These are phyloP conservation scores for Euproctis similis DNA, from an alignment of 2,888 invertebrate genomes.

Conservation along the genomic window DNA sequence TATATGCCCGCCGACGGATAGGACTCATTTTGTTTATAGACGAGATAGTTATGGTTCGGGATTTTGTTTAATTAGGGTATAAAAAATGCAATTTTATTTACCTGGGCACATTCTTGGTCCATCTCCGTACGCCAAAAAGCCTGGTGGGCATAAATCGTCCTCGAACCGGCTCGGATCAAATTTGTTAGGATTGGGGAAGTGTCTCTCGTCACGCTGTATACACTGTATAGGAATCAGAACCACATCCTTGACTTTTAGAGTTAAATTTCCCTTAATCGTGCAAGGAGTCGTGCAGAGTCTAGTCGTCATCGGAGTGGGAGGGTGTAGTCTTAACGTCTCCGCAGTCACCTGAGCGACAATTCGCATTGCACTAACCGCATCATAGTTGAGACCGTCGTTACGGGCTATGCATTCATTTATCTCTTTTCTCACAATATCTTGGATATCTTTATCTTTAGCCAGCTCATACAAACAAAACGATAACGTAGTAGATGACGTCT, in stretches of 20 bases:
- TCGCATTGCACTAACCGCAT: conserved; percentile 55
- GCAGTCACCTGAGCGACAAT: conserved; percentile 43
- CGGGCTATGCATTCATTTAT: conserved; percentile 45
- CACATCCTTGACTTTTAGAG: conserved; percentile 47
- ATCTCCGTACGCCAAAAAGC: conserved; percentile 61
- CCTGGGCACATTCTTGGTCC: conserved; percentile 67
- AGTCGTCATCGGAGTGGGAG: conserved; percentile 61
- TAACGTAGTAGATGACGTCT: conserved; percentile 60
- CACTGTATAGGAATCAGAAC: conserved; percentile 58
- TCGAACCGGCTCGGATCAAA: conserved; percentile 59
- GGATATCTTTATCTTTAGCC: conserved; percentile 53
- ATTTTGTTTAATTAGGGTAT: too few relatives aligned
- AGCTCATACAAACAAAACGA: conserved; percentile 66
- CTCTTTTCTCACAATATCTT: conserved; percentile 48
- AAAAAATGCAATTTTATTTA: too few relatives aligned
- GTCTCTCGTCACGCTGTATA: conserved; percentile 53
- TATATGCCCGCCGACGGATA: too few relatives aligned
- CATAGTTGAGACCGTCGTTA: conserved; percentile 51
- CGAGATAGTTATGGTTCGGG: too few relatives aligned
- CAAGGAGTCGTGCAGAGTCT: conserved; percentile 58
- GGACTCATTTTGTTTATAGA: too few relatives aligned
- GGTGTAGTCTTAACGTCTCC: conserved; percentile 60
- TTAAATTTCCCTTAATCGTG: conserved; percentile 41
- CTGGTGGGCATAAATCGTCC: conserved; percentile 46
- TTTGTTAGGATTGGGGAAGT: conserved; percentile 58